Base-by-base conservation (phyloP, 2,797 vertebrate genomes). In the Acropternis orthonyx region DNA sequence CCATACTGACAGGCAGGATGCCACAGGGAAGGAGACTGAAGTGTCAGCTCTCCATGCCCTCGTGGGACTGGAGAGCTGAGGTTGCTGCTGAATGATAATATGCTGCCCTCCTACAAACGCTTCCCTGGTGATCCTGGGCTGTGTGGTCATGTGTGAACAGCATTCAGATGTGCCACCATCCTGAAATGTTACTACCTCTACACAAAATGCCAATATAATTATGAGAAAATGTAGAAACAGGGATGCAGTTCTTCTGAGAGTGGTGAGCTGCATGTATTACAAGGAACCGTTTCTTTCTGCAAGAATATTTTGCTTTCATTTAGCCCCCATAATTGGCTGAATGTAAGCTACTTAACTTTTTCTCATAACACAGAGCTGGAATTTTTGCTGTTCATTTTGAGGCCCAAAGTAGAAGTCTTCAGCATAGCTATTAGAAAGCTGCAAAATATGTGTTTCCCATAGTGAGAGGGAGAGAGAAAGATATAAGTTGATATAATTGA, bases 81-180 rank as follows among this genome's bases (percentile, higher is more conserved):
- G 9, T 22, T 88, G 63, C 92, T 95, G 72, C 81, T 83, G 89
- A 95, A 85, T 90, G 63, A n/a, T 85, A 87, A 94, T 54, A 73
- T 3, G 2, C 63, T 80, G 81, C 90, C 76, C 63, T 88, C 77
- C 80, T 63, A 28, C 78, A 76, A 59, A 91, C 3, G 0, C 59
- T 62, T 85, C 86, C 82, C 85, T 88, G 76, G 73, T 3, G 4
- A 61, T 83, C 49, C 72, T 85, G 48, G 88, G 44, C 93, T 91
- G 78, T 4, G 0, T 14, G 37, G 65, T 61, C 37, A 1, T 44
- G 24, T 93, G 80, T 96, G 86, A 95, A 32, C 65, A 81, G 72
- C 77, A 36, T 89, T 89, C 36, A 68, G 52, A 83, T 92, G 72
- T 81, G 56, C 71, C 63, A 69, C 84, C 78, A 22, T 69, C 66